Evolutionary conservation across 2,797 vertebrate species (phyloP), one percentile per base, ranked within the genome.

Genomic region (Iguana delicatissima): DNA sequence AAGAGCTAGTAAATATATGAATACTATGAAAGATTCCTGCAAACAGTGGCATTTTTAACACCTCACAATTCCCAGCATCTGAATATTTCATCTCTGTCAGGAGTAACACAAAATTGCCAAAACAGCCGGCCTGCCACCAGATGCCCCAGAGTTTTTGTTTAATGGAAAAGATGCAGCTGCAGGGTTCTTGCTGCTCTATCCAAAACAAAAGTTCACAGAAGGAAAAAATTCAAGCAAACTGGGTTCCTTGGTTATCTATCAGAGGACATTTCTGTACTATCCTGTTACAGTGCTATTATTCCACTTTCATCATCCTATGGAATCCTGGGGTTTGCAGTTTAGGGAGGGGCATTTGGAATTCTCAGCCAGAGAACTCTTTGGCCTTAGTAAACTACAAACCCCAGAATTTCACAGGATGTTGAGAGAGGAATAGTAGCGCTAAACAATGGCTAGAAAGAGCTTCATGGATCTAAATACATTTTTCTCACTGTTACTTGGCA

Each of bases 1-100:
- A 8, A 26, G 46, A 79, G 22, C 72, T 5, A 85, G 62, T 95
- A 95, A 96, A 95, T 96, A 93, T 94, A 96, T 96, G 90, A 94
- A 69, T 87, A 76, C 59, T 88, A 22, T 35, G 87, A 20, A 74
- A 91, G 22, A 16, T 77, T 96, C 95, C 93, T 93, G 67, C 6
- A 93, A 96, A 93, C 50, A 67, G 10, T 93, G 5, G 0, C 87
- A 84, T 93, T 94, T 96, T 93, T 89, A 86, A 91, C 84, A 84
- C 80, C 85, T 29, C 81, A 87, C 52, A 95, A 95, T 92, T 88
- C 94, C 79, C 85, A 90, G 22, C 22, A 94, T 92, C 91, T 93
- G 87, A 90, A 86, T 92, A 92, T 93, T 95, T 69, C 32, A 92
- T 80, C 82, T 86, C 93, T 73, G 38, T 94, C 55, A 46, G 87